Base-by-base conservation (phyloP, 2,888 invertebrate genomes). In the Brachylomia viminalis region DNA sequence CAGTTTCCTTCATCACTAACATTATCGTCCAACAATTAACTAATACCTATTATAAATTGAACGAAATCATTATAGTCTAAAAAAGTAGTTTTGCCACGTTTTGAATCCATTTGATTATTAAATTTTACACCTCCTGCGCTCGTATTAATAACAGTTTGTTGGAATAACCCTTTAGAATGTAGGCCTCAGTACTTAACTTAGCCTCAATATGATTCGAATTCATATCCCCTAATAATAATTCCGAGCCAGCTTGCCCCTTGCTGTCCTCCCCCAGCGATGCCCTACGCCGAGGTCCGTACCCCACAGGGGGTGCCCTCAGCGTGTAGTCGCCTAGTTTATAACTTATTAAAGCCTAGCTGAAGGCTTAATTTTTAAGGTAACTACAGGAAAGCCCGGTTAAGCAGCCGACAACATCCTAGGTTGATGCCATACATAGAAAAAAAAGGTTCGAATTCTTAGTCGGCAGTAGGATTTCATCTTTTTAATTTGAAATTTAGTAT, bases 81-180 rank as follows among this genome's bases (percentile, higher is more conserved):
- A 84, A 77, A 77, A 75, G 65, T 75, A 83, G 74, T 84, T 79
- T 75, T 45, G 68, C 72, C 42, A 67, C 62, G 62, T 56, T 72
- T 65, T 58, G 58, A 70, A 86, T 83, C 64, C 75, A 68, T 73
- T 83, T 71, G 73, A 76, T 79, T 83, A 83, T 76, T 86, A 76
- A 61, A 79, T 86, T 86, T 74, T 69, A 72, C 65, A 74, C 61
- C 64, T 72, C 86, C 52, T 52, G 59, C 47, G 72, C 59, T 67
- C 64, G 49, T 83, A 23, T 75, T 84, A 86, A 69, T 83, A 84
- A 74, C 71, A 86, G 62, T 83, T 73, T 71, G 68, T 49, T 75
- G 49, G 42, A 72, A 83, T 56, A 71, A 59, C 59, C 49, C 65
- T 83, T 66, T 79, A 61, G 38, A 58, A 83, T 79, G 33, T 83